phyloP scores from a whole-genome alignment of 2,888 invertebrate species.

The Hydrotaea cyrtoneurina region DNA sequence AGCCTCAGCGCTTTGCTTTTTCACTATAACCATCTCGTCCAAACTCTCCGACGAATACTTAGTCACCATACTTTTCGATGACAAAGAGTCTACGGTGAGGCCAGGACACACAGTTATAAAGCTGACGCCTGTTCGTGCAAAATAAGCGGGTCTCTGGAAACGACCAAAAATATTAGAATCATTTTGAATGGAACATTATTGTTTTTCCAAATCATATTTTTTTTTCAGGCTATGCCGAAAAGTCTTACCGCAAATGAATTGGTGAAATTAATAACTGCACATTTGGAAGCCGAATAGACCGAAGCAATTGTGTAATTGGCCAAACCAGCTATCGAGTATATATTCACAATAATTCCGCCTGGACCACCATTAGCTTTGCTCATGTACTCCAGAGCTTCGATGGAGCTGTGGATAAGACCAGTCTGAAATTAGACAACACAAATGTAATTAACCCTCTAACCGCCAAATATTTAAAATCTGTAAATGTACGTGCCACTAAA shows the following conservation, averaged over 20 bases:
- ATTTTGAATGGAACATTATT: too few species aligned
- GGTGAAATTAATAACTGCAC: slow-evolving; percentile 75
- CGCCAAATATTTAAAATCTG: too few species aligned
- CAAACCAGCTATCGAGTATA: slow-evolving; percentile 71
- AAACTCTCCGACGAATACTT: slow-evolving; percentile 42
- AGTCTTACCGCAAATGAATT: slow-evolving; percentile 72
- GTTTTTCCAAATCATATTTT: too few species aligned
- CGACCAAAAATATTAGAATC: too few species aligned
- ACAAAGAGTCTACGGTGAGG: slow-evolving; percentile 70
- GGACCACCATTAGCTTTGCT: slow-evolving; percentile 74
- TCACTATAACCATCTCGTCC: neutral
- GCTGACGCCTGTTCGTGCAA: slow-evolving; percentile 70
- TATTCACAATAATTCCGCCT: slow-evolving; percentile 76
- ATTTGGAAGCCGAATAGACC: slow-evolving; percentile 75
- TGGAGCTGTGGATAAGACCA: slow-evolving; percentile 77
- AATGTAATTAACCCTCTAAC: slow-evolving; percentile 1
- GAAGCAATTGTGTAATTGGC: slow-evolving; percentile 64
- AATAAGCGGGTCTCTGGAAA: slow-evolving; percentile 70
- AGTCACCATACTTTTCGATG: slow-evolving; percentile 3
- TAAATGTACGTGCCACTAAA: too few species aligned
- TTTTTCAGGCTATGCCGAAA: too few species aligned
- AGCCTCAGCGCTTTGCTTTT: slow-evolving; percentile 71
- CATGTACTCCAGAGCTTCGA: slow-evolving; percentile 75
- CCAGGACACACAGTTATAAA: slow-evolving; percentile 75
- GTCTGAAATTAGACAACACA: slow-evolving; percentile 71